A percentile compares a stretch with the other conserved stretches of the same genome.
phyloP scores from a whole-genome alignment of 2,888 invertebrate genomes.

The Eucriotettix oculatus region DNA sequence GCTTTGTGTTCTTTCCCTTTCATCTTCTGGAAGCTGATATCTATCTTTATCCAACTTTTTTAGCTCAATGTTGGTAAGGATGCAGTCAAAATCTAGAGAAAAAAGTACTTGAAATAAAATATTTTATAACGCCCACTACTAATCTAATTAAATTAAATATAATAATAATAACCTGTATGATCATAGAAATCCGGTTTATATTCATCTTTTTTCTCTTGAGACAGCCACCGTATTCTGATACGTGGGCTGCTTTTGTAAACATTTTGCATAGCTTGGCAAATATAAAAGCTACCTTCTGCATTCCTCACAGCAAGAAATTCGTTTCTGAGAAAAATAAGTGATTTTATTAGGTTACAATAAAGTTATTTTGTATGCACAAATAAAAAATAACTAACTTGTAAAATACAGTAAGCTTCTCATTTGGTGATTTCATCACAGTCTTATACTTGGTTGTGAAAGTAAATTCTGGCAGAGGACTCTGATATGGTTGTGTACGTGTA shows the following conservation, averaged over 20 bases:
- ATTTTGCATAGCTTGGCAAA: conserved; percentile 82
- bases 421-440: conserved; percentile 31
- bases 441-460: conserved; percentile 49
- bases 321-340: conserved; percentile 36
- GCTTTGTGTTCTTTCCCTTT: conserved; percentile 60
- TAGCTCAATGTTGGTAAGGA: conserved; percentile 68
- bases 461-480: conserved; percentile 64
- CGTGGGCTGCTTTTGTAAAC: conserved; percentile 70
- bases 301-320: conserved; percentile 85
- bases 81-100: conserved; percentile 63
- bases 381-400: conserved; percentile 50
- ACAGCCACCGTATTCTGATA: conserved; percentile 81
- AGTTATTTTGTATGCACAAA: not conserved
- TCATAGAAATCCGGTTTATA: conserved; percentile 86
- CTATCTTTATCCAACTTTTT: conserved; percentile 53
- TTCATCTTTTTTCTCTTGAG: conserved; percentile 50
- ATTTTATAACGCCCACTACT: conserved; percentile 2
- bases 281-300: conserved; percentile 71
- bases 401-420: conserved; percentile 71
- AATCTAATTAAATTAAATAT: not conserved
- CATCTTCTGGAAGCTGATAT: conserved; percentile 52
- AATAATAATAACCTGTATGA: conserved; percentile 42
- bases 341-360: not conserved
- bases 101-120: conserved; percentile 1
- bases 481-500: conserved; percentile 61